Evolutionary conservation across 2,797 vertebrate genomes (phyloP).

Genomic region (Lophotriccus pileatus): DNA sequence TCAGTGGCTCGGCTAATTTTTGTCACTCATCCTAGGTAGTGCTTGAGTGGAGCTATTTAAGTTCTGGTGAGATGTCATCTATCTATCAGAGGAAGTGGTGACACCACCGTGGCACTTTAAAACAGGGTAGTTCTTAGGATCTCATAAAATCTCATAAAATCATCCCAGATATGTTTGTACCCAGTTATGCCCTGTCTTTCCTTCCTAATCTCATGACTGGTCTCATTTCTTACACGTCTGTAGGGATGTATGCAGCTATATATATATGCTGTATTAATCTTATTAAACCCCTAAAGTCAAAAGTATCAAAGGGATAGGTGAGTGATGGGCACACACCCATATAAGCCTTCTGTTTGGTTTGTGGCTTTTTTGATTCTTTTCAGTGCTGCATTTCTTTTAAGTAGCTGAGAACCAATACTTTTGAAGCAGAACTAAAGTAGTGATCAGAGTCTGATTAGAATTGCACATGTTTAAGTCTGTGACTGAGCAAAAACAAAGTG

Average conservation of each 20-base stretch:
- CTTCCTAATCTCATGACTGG: neutral
- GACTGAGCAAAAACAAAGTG: neutral
- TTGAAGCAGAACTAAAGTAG: neutral
- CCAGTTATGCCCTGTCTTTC: neutral
- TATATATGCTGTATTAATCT: neutral
- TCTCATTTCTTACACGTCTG: neutral
- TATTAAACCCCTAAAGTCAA: neutral
- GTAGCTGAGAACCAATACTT: neutral
- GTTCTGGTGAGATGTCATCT: neutral
- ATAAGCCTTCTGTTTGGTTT: neutral
- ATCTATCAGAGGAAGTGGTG: conserved; percentile 7
- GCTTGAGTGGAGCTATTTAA: conserved; percentile 18
- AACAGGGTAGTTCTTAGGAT: neutral
- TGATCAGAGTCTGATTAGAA: neutral
- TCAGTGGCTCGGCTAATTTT: conserved; percentile 45
- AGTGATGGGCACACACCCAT: neutral
- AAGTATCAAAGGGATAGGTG: neutral
- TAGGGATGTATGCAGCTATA: neutral
- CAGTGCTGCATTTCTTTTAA: neutral
- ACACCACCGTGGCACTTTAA: neutral
- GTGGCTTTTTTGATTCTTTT: neutral
- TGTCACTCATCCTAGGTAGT: conserved; percentile 40
- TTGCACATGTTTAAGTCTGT: neutral
- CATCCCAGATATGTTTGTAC: neutral
- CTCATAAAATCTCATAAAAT: neutral